A percentile compares a stretch with the other conserved stretches of the same genome.
Evolutionary conservation across 2,888 invertebrate genomes (phyloP).

Genomic region (Crepidodera aurea): DNA sequence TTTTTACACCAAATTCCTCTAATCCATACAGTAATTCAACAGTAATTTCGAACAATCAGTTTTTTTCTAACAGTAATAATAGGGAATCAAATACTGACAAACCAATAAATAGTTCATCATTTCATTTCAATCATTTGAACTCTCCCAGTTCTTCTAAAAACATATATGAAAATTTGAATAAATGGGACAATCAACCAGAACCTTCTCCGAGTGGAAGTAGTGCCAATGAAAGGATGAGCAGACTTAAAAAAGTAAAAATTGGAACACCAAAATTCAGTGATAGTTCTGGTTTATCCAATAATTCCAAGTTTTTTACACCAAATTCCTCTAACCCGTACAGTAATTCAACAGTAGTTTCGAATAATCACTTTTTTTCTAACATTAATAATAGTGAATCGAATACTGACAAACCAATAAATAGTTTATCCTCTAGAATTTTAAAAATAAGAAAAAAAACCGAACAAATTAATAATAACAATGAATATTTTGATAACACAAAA

Average conservation of each 20-base stretch:
- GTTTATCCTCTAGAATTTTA: constrained; percentile 17
- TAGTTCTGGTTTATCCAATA: not conserved
- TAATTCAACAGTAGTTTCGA: no score
- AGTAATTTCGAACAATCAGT: not conserved
- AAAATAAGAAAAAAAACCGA: constrained; percentile 18
- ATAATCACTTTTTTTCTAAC: no score
- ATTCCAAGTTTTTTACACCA: no score
- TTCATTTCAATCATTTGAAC: not conserved
- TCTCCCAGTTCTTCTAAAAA: not conserved
- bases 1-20: not conserved
- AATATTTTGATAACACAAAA: no score
- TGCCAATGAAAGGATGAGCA: constrained; percentile 41
- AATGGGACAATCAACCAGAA: constrained; percentile 14
- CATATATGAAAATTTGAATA: constrained; percentile 18
- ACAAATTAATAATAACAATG: constrained; percentile 14
- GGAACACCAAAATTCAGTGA: not conserved
- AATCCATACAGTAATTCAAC: no score
- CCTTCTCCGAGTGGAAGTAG: constrained; percentile 27
- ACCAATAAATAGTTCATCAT: not conserved
- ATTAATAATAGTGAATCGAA: no score
- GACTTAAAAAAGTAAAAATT: constrained; percentile 32
- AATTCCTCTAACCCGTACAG: no score
- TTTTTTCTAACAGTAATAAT: no score
- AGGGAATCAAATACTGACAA: not conserved
- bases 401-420: no score